These are phyloP conservation scores for Percopsis omiscomaycus DNA, from an alignment of 2,797 vertebrate species.

Conservation along the genomic window DNA sequence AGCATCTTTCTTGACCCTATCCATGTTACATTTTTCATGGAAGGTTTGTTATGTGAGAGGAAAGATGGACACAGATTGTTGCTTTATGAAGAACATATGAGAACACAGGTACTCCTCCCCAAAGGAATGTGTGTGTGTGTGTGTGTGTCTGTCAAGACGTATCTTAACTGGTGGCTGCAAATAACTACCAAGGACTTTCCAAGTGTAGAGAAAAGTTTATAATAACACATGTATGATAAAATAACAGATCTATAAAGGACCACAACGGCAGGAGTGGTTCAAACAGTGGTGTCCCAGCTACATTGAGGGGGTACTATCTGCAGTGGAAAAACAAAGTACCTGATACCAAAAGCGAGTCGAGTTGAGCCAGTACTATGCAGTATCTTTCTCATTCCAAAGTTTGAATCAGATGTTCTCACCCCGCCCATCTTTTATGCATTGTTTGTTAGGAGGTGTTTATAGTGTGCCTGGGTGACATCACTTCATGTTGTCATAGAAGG, in stretches of 20 bases:
- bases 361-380: too few relatives aligned
- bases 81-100: constrained; percentile 20
- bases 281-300: too few relatives aligned
- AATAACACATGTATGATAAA: too few relatives aligned
- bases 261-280: too few relatives aligned
- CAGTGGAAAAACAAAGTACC: too few relatives aligned
- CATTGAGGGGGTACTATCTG: too few relatives aligned
- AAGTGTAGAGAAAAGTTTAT: too few relatives aligned
- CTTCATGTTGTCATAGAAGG: constrained; percentile 13
- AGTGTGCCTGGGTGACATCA: constrained; percentile 28
- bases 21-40: not conserved
- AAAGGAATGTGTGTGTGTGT: not conserved
- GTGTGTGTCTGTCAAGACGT: not conserved
- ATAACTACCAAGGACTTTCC: too few relatives aligned
- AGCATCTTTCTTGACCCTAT: not conserved
- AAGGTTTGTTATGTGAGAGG: not conserved
- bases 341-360: too few relatives aligned
- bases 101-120: not conserved
- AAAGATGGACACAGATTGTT: not conserved
- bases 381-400: not conserved
- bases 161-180: too few relatives aligned
- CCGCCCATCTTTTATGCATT: not conserved
- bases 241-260: too few relatives aligned
- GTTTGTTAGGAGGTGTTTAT: constrained; percentile 10
- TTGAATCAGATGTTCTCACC: not conserved